Conservation (phyloP, 2,113 vertebrate species). For the Arenaria interpres region DNA sequence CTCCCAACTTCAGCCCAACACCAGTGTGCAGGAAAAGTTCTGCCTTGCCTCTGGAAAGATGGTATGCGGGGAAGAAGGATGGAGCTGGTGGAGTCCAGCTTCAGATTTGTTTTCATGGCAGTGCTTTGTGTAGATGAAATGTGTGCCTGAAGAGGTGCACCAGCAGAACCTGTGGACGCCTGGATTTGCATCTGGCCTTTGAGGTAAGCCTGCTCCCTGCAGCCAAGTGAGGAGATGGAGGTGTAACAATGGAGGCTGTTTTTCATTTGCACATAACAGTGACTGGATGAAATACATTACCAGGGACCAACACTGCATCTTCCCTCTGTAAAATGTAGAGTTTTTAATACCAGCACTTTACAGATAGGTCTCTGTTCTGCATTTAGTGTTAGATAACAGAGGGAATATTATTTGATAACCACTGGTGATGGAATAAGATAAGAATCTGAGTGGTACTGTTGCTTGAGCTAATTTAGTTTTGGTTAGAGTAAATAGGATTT, state of each 20-base stretch:
- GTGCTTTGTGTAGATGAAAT: not conserved
- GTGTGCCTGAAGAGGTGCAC: not conserved
- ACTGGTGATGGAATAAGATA: not conserved
- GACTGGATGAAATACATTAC: not conserved
- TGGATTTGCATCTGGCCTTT: not conserved
- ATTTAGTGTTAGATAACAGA: not conserved
- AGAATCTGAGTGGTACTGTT: not conserved
- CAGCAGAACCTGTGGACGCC: rapidly evolving
- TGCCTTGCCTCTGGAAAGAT: not conserved
- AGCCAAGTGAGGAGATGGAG: not conserved
- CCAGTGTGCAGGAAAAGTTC: not conserved
- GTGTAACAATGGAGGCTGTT: not conserved
- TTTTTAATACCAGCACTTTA: not conserved
- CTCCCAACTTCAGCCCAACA: not conserved
- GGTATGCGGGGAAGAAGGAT: not conserved
- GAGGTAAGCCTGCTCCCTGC: not conserved
- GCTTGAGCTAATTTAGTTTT: not conserved
- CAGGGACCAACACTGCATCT: rapidly evolving
- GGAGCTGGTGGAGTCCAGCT: not conserved
- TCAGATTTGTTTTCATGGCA: not conserved
- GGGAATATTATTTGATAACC: not conserved
- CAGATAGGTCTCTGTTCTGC: not conserved
- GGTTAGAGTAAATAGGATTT: not conserved
- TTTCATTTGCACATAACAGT: not conserved
- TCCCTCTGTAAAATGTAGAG: not conserved